A percentile compares a stretch with the other conserved stretches of the same genome.
These are phyloP conservation scores for Mesochorus sp. DNA, from an alignment of 2,888 invertebrate species.

Conservation along the genomic window DNA sequence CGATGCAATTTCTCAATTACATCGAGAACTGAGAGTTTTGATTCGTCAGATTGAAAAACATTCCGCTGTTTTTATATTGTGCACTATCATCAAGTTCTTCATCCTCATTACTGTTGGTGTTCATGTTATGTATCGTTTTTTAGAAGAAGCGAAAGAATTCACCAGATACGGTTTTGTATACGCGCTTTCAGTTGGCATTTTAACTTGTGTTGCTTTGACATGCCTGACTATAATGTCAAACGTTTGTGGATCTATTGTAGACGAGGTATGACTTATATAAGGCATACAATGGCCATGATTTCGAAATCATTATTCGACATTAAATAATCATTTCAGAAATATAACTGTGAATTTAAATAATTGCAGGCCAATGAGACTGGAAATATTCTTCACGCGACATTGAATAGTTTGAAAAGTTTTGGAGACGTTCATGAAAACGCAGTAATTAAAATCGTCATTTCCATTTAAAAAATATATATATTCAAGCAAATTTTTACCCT, in stretches of 20 bases:
- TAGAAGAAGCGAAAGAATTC: neutral
- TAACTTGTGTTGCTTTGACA: neutral
- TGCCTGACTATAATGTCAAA: neutral
- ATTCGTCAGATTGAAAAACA: slow-evolving; percentile 7
- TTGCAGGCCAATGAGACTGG: slow-evolving; percentile 42
- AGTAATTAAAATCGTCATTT: slow-evolving; percentile 33
- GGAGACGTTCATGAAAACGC: neutral
- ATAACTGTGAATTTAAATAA: neutral
- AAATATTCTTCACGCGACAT: slow-evolving; percentile 16
- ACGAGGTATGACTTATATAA: slow-evolving; percentile 9
- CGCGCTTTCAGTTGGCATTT: neutral
- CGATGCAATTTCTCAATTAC: neutral
- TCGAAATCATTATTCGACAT: neutral
- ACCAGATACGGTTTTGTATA: neutral
- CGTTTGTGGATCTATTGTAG: neutral
- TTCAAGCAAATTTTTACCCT: neutral
- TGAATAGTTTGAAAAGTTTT: neutral
- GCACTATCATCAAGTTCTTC: neutral
- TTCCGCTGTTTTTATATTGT: neutral
- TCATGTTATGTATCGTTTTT: neutral
- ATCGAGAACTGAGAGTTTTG: slow-evolving; percentile 13
- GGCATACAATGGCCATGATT: too few relatives aligned
- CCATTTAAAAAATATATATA: neutral
- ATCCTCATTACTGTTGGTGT: neutral
- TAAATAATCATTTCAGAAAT: neutral